Evolutionary conservation across 2,888 invertebrate species (phyloP), one percentile per base, ranked within the genome.

Genomic region (Ichneumoninae sp.): DNA sequence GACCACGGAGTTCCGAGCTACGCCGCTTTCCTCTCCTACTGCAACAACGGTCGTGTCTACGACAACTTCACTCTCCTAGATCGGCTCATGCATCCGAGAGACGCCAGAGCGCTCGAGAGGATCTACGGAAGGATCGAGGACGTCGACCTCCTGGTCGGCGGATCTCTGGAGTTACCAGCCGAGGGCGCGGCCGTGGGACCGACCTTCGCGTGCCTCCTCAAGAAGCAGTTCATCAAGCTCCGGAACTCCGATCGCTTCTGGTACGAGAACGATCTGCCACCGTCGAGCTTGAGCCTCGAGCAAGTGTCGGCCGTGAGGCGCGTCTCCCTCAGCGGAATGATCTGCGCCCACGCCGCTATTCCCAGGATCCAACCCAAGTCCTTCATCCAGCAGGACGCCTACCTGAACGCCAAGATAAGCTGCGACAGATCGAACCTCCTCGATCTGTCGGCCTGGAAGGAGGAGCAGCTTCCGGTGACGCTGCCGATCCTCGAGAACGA

Each of bases 181-280:
- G 95, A 96, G 0, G 98, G 98, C 4, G 97, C 97, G 0, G 95
- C 98, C 0, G 96, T 98, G 4, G 98, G 98, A 1, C 97, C 97
- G 0, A 98, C 98, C 0, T 96, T 98, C 74, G 96, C 97, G n/a
- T 99, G 98, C 90, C 95, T 99, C 7, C 92, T 98, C 10, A 97
- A 96, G 36, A 93, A 96, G 76, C 98, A 98, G 93, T 98, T 99
- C 92, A 95, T 96, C 54, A 96, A 96, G 86, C 94, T 98, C 6
- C 96, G 98, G 89, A 96, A 96, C 89, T 97, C 98, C 76, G 99
- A 99, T 94, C 95, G 98, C 85, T 98, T 98, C 93, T 99, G 98
- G 98, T 98, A 98, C 91, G 98, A 99, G 93, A 98, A 98, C 92
- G 98, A 98, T 91, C 95, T 98, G 66, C 98, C 98, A 0, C 98